phyloP scores from a whole-genome alignment of 1,140 invertebrate species.

The Calycopis cecrops region DNA sequence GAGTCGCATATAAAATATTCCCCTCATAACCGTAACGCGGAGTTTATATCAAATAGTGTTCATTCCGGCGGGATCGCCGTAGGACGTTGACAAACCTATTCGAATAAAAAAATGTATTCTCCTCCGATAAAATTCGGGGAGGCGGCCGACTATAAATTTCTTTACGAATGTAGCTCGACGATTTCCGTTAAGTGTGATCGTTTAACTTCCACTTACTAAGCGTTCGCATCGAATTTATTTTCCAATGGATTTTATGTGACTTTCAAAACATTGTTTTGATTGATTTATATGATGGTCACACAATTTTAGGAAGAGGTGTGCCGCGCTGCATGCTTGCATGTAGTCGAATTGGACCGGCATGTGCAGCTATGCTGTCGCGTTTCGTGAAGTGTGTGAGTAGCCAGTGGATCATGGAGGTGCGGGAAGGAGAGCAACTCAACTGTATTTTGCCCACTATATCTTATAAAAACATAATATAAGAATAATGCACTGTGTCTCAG shows the following conservation, averaged over 20 bases:
- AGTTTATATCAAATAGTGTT: conserved; percentile 45
- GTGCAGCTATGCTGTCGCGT: too few species aligned
- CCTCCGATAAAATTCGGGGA: conserved; percentile 53
- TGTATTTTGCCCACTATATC: too few species aligned
- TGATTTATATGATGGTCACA: too few species aligned
- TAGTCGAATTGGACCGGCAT: too few species aligned
- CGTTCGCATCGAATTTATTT: conserved; percentile 27
- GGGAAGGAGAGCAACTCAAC: too few species aligned
- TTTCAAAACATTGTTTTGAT: too few species aligned
- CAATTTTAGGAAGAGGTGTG: too few species aligned
- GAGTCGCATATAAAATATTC: conserved; percentile 1
- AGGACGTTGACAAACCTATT: conserved; percentile 58
- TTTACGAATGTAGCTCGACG: conserved; percentile 29
- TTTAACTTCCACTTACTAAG: conserved; percentile 31
- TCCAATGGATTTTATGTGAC: conserved; percentile 19
- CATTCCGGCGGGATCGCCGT: conserved; percentile 48
- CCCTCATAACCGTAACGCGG: conserved; percentile 14
- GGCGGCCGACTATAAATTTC: conserved; percentile 52
- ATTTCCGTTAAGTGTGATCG: conserved; percentile 31
- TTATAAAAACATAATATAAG: too few species aligned
- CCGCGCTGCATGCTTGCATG: too few species aligned
- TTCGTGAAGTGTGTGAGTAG: too few species aligned
- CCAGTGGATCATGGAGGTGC: too few species aligned
- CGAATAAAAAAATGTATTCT: conserved; percentile 64
- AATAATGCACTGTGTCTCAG: too few species aligned